These are phyloP conservation scores for Argopecten irradians DNA, from an alignment of 1,140 invertebrate genomes.

Conservation along the genomic window DNA sequence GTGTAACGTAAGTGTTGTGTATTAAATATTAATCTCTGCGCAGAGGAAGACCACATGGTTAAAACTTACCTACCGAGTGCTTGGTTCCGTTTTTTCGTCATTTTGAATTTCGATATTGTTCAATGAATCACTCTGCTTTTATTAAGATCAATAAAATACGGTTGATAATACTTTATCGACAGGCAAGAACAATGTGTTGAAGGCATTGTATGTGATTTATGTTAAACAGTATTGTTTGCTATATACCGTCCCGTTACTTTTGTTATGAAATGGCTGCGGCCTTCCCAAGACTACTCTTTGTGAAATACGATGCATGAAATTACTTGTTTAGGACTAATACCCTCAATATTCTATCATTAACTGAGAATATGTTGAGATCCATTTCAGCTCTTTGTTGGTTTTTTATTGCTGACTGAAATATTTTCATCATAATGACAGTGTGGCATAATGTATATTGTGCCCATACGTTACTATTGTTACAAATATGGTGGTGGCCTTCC, in stretches of 20 bases:
- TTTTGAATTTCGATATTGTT: background rate
- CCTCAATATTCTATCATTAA: too few relatives aligned
- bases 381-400: too few relatives aligned
- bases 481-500: background rate
- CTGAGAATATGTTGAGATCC: too few relatives aligned
- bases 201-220: background rate
- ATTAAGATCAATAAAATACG: too few relatives aligned
- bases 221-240: background rate
- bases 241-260: background rate
- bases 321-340: too few relatives aligned
- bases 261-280: background rate
- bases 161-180: too few relatives aligned
- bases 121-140: background rate
- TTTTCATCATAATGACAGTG: too few relatives aligned
- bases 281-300: background rate
- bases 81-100: background rate
- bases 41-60: background rate
- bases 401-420: too few relatives aligned
- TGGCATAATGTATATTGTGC: too few relatives aligned
- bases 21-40: background rate
- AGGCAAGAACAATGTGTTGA: background rate
- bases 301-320: background rate
- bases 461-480: background rate
- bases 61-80: background rate
- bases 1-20: background rate